phyloP scores from a whole-genome alignment of 2,113 vertebrate genomes.

The Pterocles burchelli region DNA sequence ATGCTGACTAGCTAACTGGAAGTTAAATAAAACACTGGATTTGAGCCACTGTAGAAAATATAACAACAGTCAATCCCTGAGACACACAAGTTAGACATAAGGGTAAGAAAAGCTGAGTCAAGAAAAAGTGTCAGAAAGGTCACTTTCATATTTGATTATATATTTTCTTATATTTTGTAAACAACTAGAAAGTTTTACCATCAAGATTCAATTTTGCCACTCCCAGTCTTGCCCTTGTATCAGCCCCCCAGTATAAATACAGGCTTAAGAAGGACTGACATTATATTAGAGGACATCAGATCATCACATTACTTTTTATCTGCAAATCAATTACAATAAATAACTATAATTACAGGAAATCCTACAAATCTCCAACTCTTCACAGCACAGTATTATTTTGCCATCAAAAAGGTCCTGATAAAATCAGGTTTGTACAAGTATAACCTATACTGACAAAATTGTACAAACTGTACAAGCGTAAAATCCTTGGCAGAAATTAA shows the following conservation, averaged over 20 bases:
- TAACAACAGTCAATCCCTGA: not conserved
- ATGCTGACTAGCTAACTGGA: not conserved
- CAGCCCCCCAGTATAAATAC: not conserved
- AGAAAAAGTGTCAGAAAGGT: not conserved
- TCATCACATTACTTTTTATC: not conserved
- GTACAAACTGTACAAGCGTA: not conserved
- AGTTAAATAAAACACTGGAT: not conserved
- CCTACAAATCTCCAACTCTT: not conserved
- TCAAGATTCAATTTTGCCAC: not conserved
- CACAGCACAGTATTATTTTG: not conserved
- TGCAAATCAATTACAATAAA: slow-evolving; percentile 7
- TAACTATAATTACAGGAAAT: slow-evolving; percentile 19
- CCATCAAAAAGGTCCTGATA: not conserved
- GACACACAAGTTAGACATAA: not conserved
- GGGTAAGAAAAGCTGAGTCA: not conserved
- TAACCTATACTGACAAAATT: not conserved
- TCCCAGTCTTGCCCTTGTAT: not conserved
- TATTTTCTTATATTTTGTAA: not conserved
- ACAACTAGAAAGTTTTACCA: not conserved
- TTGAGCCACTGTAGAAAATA: not conserved
- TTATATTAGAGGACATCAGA: not conserved
- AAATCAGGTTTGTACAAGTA: not conserved
- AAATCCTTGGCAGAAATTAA: not conserved
- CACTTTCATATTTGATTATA: not conserved
- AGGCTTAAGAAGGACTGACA: not conserved